Conservation (phyloP, 2,797 vertebrate genomes). For the Geotrypetes seraphini region DNA sequence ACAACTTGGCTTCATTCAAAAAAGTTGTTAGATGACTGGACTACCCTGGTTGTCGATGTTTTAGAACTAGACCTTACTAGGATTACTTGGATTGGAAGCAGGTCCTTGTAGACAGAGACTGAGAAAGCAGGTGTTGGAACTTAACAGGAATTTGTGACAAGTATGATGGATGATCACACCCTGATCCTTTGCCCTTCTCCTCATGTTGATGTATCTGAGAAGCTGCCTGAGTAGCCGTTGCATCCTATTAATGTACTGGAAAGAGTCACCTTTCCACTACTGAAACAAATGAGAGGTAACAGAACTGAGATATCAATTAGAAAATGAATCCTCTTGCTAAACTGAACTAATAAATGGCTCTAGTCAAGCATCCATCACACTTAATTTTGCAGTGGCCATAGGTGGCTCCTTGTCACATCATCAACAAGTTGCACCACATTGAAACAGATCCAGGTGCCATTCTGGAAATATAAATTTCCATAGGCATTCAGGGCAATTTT, state of each 20-base stretch:
- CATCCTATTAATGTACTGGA: constrained; percentile 54
- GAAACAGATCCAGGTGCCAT: too few species aligned
- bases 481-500: too few species aligned
- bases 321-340: constrained; percentile 70
- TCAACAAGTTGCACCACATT: too few species aligned
- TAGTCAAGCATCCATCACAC: constrained; percentile 72
- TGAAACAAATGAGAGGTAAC: constrained; percentile 78
- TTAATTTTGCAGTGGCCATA: constrained; percentile 32
- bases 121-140: too few species aligned
- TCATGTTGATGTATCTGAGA: constrained; percentile 20
- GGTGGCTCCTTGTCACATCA: too few species aligned
- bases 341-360: constrained; percentile 71
- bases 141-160: constrained; percentile 12
- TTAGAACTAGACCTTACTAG: too few species aligned
- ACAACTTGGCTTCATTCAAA: too few species aligned
- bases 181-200: constrained; percentile 61
- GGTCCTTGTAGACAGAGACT: too few species aligned
- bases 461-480: too few species aligned
- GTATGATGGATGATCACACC: constrained; percentile 67
- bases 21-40: too few species aligned
- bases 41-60: too few species aligned
- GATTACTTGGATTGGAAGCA: too few species aligned
- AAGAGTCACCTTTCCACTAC: constrained; percentile 77
- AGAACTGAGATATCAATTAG: constrained; percentile 78
- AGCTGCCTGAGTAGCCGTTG: constrained; percentile 63